phyloP scores from a whole-genome alignment of 2,888 invertebrate genomes.

The Papilio gigon region DNA sequence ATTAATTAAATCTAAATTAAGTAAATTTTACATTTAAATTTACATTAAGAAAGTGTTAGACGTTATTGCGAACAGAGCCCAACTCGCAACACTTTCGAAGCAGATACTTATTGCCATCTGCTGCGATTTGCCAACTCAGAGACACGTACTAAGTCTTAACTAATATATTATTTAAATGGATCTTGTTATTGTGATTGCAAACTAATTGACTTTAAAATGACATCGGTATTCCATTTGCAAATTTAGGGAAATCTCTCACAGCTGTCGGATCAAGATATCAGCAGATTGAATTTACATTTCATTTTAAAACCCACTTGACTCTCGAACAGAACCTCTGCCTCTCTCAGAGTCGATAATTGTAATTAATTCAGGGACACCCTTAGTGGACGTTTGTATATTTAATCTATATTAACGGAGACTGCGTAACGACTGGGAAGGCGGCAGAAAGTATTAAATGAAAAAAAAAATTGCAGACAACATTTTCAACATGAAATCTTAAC shows the following conservation, averaged over 20 bases:
- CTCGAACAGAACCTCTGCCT: neutral
- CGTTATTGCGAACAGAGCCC: neutral
- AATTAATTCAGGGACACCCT: too few species aligned
- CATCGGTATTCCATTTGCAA: slow-evolving; percentile 22
- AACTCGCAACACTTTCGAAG: neutral
- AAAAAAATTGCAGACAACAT: too few species aligned
- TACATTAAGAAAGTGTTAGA: neutral
- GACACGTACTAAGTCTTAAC: neutral
- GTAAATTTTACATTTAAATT: too few species aligned
- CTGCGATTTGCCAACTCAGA: neutral
- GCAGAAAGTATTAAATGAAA: too few species aligned
- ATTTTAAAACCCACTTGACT: slow-evolving; percentile 11
- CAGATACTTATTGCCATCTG: slow-evolving; percentile 10
- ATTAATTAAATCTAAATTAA: too few species aligned
- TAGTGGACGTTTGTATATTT: too few species aligned
- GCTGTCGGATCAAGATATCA: slow-evolving; percentile 12
- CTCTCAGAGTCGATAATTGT: neutral
- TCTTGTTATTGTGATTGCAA: slow-evolving; percentile 16
- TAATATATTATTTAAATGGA: neutral
- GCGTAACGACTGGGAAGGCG: too few species aligned
- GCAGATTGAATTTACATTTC: slow-evolving; percentile 22
- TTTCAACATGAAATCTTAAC: too few species aligned
- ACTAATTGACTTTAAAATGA: slow-evolving; percentile 18
- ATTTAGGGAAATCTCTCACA: slow-evolving; percentile 11
- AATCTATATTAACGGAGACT: neutral